Conservation (phyloP, 2,113 vertebrate genomes). For the Xenotilapia leptura region DNA sequence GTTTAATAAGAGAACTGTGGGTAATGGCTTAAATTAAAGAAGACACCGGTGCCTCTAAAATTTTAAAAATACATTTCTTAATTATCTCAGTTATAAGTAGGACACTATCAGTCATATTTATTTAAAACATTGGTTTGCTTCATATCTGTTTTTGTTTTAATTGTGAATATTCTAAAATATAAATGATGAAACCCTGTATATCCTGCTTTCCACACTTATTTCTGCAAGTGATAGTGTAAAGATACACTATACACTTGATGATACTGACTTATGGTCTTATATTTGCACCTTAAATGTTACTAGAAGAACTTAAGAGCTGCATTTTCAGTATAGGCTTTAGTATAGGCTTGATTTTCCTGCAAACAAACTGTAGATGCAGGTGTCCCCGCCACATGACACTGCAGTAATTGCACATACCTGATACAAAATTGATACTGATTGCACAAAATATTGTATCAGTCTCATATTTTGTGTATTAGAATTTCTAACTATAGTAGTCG, state of each 20-base stretch:
- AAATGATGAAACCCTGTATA: neutral
- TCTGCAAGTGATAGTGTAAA: neutral
- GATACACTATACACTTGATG: neutral
- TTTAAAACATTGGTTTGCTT: neutral
- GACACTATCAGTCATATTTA: neutral
- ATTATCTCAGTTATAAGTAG: neutral
- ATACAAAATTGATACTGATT: too few species aligned
- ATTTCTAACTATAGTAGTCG: neutral
- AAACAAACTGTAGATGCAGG: neutral
- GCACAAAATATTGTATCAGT: too few species aligned
- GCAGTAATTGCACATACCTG: neutral
- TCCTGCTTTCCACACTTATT: neutral
- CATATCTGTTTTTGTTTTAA: neutral
- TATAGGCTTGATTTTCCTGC: neutral
- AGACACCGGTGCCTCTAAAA: neutral
- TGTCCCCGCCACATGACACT: rapidly evolving
- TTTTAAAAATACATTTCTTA: neutral
- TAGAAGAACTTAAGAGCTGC: neutral
- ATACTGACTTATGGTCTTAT: neutral
- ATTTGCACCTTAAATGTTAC: rapidly evolving
- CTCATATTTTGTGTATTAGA: neutral
- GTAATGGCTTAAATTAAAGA: neutral
- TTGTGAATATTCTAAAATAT: neutral
- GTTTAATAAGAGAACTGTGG: neutral
- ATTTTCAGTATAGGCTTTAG: neutral